phyloP scores from a whole-genome alignment of 2,888 invertebrate species.

The Deilephila elpenor region DNA sequence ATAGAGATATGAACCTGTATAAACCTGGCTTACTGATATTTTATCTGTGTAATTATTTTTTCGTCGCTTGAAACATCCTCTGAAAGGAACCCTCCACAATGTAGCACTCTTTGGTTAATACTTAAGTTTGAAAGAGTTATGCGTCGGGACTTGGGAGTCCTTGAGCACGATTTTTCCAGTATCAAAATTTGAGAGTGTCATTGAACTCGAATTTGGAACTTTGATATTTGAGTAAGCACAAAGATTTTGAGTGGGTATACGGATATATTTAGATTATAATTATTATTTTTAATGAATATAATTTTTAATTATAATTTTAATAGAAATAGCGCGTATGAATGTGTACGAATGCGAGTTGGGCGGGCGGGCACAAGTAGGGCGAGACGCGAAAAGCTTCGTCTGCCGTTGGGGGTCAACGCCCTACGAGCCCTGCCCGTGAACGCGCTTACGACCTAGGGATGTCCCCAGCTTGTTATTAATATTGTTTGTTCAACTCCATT shows the following conservation, averaged over 20 bases:
- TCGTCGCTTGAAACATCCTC: not conserved
- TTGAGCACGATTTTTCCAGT: slow-evolving; percentile 55
- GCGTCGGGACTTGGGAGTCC: slow-evolving; percentile 40
- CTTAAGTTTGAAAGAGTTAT: slow-evolving; percentile 17
- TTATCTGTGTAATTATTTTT: not conserved
- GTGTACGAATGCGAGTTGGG: slow-evolving; percentile 59
- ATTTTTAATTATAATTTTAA: not conserved
- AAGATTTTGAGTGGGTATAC: not conserved
- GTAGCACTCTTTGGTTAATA: slow-evolving; percentile 25
- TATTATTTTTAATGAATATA: too few relatives aligned
- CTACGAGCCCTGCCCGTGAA: slow-evolving; percentile 81
- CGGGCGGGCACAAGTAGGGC: slow-evolving; percentile 79
- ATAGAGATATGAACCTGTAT: too few relatives aligned
- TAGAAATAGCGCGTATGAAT: slow-evolving; percentile 6
- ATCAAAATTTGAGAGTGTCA: slow-evolving; percentile 11
- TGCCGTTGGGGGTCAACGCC: slow-evolving; percentile 76
- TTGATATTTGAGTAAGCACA: not conserved
- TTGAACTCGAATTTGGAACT: slow-evolving; percentile 41
- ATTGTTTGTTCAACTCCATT: slow-evolving; percentile 39
- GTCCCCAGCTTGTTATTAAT: slow-evolving; percentile 71
- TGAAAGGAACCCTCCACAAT: slow-evolving; percentile 41
- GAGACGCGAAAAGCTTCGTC: slow-evolving; percentile 80
- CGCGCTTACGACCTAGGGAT: slow-evolving; percentile 65
- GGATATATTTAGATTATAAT: not conserved
- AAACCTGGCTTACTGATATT: not conserved